Evolutionary conservation across 2,113 vertebrate genomes (phyloP).

Genomic region (Dinomys branickii): DNA sequence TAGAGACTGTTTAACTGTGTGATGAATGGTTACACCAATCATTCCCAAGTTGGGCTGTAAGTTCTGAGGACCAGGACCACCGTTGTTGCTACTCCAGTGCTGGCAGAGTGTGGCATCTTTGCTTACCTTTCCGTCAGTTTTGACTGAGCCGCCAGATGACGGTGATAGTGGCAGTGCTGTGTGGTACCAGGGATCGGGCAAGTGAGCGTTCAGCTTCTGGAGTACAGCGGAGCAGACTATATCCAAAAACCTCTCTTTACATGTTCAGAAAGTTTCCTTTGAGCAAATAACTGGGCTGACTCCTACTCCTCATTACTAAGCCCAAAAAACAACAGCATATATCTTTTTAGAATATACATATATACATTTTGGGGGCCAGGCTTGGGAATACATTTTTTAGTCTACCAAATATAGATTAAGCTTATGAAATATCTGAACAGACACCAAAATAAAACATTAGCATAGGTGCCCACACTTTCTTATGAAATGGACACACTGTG

Average conservation of each 20-base stretch:
- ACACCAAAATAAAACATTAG: not conserved
- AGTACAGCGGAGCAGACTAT: not conserved
- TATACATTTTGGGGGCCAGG: not conserved
- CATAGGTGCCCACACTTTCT: not conserved
- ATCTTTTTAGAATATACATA: not conserved
- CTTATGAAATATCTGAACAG: not conserved
- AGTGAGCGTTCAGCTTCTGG: not conserved
- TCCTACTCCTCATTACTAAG: not conserved
- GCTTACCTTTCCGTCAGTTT: not conserved
- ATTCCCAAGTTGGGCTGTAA: not conserved
- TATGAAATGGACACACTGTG: not conserved
- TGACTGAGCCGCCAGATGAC: not conserved
- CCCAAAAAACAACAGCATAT: not conserved
- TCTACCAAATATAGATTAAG: not conserved
- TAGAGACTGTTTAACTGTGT: not conserved
- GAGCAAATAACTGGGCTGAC: not conserved
- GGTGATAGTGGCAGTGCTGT: not conserved
- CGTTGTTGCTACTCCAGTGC: not conserved
- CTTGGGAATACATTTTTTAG: not conserved
- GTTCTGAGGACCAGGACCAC: not conserved
- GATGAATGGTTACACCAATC: not conserved
- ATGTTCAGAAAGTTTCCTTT: not conserved
- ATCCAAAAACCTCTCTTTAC: not conserved
- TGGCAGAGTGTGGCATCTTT: not conserved
- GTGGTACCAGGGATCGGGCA: not conserved